Percentiles rank a stretch among this genome's conserved stretches.
Evolutionary conservation across 2,113 vertebrate genomes (phyloP).

Genomic region (Nematolebias whitei): DNA sequence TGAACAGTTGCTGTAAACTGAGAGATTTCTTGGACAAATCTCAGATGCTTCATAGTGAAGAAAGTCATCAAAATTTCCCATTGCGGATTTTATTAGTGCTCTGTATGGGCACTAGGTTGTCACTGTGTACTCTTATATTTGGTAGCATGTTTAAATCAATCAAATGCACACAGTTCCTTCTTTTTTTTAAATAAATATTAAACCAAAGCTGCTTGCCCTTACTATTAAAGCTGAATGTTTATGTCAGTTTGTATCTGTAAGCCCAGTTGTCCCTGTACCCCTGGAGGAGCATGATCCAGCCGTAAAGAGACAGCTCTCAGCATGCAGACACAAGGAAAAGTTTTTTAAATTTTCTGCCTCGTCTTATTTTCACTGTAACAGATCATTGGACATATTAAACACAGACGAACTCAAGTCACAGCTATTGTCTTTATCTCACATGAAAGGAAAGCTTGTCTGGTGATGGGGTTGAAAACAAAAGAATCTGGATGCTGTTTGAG

Average conservation of each 20-base stretch:
- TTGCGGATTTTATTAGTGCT: background rate
- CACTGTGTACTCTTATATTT: background rate
- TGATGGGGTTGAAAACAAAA: too few relatives aligned
- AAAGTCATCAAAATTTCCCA: background rate
- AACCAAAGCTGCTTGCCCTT: background rate
- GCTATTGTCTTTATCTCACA: too few relatives aligned
- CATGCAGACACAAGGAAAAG: background rate
- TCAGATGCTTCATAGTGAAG: background rate
- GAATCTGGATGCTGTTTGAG: too few relatives aligned
- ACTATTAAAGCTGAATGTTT: background rate
- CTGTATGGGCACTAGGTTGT: background rate
- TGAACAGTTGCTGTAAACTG: background rate
- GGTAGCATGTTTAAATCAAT: background rate
- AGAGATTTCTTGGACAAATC: background rate
- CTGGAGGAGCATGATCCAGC: background rate
- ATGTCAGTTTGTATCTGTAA: background rate
- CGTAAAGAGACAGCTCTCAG: background rate
- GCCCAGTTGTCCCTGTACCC: background rate
- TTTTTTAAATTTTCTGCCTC: background rate
- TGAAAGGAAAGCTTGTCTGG: too few relatives aligned
- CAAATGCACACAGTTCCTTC: background rate
- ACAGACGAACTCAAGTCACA: too few relatives aligned
- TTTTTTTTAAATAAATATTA: background rate
- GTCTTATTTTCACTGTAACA: background rate
- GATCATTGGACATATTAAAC: too few relatives aligned